These are phyloP conservation scores for Neoniphon sammara DNA, from an alignment of 2,797 vertebrate genomes.

Conservation along the genomic window DNA sequence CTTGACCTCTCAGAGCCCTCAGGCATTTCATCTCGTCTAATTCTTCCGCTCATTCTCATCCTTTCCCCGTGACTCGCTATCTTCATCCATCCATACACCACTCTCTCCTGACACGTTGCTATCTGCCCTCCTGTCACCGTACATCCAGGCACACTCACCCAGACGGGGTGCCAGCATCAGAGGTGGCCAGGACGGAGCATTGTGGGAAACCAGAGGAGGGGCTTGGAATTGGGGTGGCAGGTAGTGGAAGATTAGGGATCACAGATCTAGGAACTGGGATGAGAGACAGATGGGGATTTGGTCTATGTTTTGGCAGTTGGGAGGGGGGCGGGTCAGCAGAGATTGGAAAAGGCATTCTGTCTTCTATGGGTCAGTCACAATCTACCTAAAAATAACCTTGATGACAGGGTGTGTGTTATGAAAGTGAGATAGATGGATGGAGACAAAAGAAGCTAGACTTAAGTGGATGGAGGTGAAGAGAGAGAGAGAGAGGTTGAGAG, in stretches of 20 bases:
- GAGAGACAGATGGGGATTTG: too few species aligned
- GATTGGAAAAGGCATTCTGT: conserved; percentile 4
- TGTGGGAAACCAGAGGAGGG: background rate
- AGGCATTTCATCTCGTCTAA: conserved; percentile 43
- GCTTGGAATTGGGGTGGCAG: background rate
- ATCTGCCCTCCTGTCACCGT: conserved; percentile 76
- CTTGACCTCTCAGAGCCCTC: conserved; percentile 32
- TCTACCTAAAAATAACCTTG: background rate
- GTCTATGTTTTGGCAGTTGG: too few species aligned
- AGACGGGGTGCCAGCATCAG: conserved; percentile 44
- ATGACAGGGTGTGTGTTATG: too few species aligned
- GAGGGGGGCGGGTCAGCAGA: background rate
- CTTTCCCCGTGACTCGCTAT: conserved; percentile 46
- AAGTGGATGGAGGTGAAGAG: too few species aligned
- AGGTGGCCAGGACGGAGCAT: background rate
- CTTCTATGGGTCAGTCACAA: background rate
- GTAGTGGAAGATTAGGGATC: conserved; percentile 1
- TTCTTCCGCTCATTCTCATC: conserved; percentile 43
- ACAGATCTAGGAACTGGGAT: too few species aligned
- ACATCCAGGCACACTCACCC: conserved; percentile 68
- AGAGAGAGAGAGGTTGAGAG: background rate
- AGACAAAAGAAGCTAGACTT: background rate
- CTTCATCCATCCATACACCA: conserved; percentile 28
- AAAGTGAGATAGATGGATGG: too few species aligned
- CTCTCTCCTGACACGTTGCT: conserved; percentile 46